Evolutionary conservation across 2,888 invertebrate species (phyloP), one percentile per base, ranked within the genome.

Genomic region (Tipula lateralis): DNA sequence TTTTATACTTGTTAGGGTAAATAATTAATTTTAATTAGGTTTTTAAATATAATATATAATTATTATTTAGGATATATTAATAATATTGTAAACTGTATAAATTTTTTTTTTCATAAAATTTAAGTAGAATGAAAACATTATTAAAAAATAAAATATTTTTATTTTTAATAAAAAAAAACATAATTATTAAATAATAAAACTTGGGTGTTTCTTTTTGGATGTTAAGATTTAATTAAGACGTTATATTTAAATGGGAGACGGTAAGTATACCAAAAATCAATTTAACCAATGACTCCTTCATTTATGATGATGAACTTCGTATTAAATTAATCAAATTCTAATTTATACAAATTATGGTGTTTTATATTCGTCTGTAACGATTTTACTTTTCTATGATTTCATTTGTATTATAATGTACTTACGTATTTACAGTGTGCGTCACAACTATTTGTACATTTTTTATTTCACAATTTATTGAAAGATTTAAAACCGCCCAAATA

Each of bases 1-100:
- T 66, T 66, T 66, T 66, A 66, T 66, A 66, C 66, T 66, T 66
- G 66, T 24, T 66, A 66, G 66, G 24, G 24, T 66, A 66, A 19
- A 66, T 66, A 66, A 66, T 66, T 66, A 66, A 66, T 66, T 66
- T 66, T 66, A 66, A 66, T 66, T 66, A 66, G 66, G 44, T 50
- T 50, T 50, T 50, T 50, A 50, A 50, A 50, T 50, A 50, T 16
- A 50, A 16, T 50, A 50, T 50, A 50, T 44, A 16, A 50, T 50
- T 50, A 16, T 50, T 50, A 50, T n/a, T n/a, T n/a, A n/a, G 16
- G 4, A 50, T 16, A 19, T 66, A 66, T 24, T 66, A 66, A 24
- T 24, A 66, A 12, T 16, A 66, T 66, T 66, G 66, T 24, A 24
- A 19, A 66, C 24, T 66, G 66, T 66, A 66, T 66, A 66, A 66